Evolutionary conservation across 37 sponge, comb jelly and placozoan species (phyloP), one percentile per base, ranked within the genome.

Genomic region (Cliona cf. orientalis): DNA sequence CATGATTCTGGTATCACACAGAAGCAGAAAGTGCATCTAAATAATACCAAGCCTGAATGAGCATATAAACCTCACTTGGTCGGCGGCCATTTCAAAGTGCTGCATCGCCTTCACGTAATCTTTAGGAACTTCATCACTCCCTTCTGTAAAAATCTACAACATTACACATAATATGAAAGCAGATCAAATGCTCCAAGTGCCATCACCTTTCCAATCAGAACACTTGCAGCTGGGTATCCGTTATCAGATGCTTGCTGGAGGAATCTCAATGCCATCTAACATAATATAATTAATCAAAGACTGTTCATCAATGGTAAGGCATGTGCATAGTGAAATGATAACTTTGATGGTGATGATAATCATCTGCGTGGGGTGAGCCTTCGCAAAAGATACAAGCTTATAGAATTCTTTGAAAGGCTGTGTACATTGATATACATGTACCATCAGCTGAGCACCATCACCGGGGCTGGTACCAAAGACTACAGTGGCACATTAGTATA

Each of bases 131-230:
- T 84, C 80, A 12, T 69, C 59, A 78, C 84, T 89, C 2, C 92
- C 90, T 65, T 95, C 90, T 43, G 85, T 73, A 80, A 86, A 89
- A 38, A 95, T 85, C 95, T 95, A 45, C 28, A 46, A 41, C 43
- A 70, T 34, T 28, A 38, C 6, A 33, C 38, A 36, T 67, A 67
- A 7, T 41, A n/a, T 5, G 12, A 61, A n/a, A 61, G 63, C 26
- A n/a, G 28, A 22, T 12, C 53, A 9, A 49, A 49, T 49, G 14
- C 9, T 49, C 53, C 28, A n/a, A 6, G 26, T 25, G 5, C 26
- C 17, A 21, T 61, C 2, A 79, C 79, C 72, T 68, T 80, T 45
- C 96, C 96, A 35, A 96, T 81, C 66, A 89, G 76, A 38, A 77
- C 82, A 38, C 70, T 43, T n/a, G 94, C 94, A 71, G 74, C 79